Base-by-base conservation (phyloP, 2,113 vertebrate species). In the Nycticryphes semicollaris region DNA sequence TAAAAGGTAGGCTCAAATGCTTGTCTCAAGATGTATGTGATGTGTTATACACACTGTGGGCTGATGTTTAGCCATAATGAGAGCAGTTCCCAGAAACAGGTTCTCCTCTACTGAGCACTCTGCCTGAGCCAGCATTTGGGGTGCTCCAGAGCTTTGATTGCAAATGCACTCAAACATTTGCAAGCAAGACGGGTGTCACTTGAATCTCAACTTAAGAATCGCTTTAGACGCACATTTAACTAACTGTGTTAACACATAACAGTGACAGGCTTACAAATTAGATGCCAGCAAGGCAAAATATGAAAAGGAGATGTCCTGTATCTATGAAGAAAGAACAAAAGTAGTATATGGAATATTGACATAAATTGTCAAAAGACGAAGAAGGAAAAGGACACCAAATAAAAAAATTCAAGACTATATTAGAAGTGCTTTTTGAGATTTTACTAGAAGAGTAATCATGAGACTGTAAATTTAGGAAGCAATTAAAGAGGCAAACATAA, bases 221-320 rank as follows among this genome's bases (percentile, higher is more conserved):
- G 10, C 21, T 80, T 93, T n/a, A 84, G 31, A 63, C 4, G 74
- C 31, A 47, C 12, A 47, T 51, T 82, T 63, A 87, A 73, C 23
- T n/a, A n/a, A n/a, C n/a, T n/a, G 5, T 10, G 2, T 35, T 50
- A 24, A 28, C 6, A 56, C 67, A 54, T 0, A 0, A 27, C 35
- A 84, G 43, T 20, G 10, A 27, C 23, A 90, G 78, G 15, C 3
- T 70, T 67, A 43, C 8, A 74, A 60, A 95, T 17, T 3, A 70
- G 92, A 67, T 51, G 8, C 3, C 30, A 51, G 12, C 3, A 31
- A 59, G 15, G 39, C 8, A 93, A 84, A 78, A 82, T 33, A 78
- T 15, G 25, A 59, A 78, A 63, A 74, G 7, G 10, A 62, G 5
- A 33, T 30, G 12, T 76, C 14, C 12, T 69, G 5, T n/a, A 33